Evolutionary conservation across 2,113 vertebrate species (phyloP).

Genomic region (Xenopus borealis): DNA sequence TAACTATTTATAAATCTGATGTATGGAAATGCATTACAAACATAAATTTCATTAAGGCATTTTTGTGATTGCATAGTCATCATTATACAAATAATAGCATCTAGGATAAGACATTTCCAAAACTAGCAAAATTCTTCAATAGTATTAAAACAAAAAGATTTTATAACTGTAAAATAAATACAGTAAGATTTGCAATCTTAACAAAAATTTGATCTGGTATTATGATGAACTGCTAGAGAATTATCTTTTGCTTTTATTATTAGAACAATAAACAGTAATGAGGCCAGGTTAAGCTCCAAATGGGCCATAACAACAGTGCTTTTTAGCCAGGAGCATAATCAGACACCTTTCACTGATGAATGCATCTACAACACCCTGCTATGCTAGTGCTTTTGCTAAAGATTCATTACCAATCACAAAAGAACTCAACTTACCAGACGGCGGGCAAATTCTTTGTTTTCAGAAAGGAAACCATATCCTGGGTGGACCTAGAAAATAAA

Average conservation of each 20-base stretch:
- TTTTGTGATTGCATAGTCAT: too few relatives aligned
- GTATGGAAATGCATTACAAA: too few relatives aligned
- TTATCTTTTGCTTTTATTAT: slow-evolving; percentile 25
- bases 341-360: slow-evolving; percentile 39
- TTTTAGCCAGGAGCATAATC: slow-evolving; percentile 40
- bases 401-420: slow-evolving; percentile 28
- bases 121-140: too few relatives aligned
- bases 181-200: background rate
- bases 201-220: background rate
- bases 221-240: background rate
- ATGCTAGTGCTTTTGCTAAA: slow-evolving; percentile 39
- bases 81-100: too few relatives aligned
- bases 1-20: too few relatives aligned
- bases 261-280: slow-evolving; percentile 41
- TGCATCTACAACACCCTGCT: background rate
- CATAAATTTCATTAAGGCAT: too few relatives aligned
- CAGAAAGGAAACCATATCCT: slow-evolving; percentile 95
- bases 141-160: too few relatives aligned
- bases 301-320: slow-evolving; percentile 26
- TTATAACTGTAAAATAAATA: background rate
- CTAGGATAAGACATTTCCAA: too few relatives aligned
- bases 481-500: slow-evolving; percentile 85
- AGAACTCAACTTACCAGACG: slow-evolving; percentile 78
- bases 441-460: slow-evolving; percentile 95
- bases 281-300: slow-evolving; percentile 36